Evolutionary conservation across 2,113 vertebrate genomes (phyloP).

Genomic region (Corydoras sp.): DNA sequence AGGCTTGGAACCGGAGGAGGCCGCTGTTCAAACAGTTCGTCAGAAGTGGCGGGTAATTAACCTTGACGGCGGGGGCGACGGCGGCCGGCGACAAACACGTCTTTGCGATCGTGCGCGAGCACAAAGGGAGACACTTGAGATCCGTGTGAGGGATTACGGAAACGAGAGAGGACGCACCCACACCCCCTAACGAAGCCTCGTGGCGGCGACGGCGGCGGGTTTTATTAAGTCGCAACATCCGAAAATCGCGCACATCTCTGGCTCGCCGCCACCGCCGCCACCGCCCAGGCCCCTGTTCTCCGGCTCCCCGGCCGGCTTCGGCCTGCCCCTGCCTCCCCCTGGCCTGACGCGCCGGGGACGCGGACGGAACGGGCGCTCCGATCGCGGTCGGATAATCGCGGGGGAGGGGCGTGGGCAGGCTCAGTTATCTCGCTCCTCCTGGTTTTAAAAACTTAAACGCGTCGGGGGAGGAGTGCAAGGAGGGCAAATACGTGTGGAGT

Average conservation of each 20-base stretch:
- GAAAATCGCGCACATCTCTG: background rate
- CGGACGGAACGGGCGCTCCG: no score
- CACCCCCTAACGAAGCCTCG: background rate
- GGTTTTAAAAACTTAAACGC: constrained; percentile 74
- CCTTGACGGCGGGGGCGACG: background rate
- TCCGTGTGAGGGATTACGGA: background rate
- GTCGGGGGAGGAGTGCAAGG: no score
- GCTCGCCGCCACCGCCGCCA: background rate
- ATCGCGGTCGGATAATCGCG: constrained; percentile 69
- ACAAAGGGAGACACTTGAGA: background rate
- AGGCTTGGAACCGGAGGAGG: constrained; percentile 44
- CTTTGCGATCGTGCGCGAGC: background rate
- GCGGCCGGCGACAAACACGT: background rate
- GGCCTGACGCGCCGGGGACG: constrained; percentile 58
- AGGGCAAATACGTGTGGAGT: constrained; percentile 68
- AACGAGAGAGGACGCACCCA: background rate
- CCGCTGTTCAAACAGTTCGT: constrained; percentile 42
- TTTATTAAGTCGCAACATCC: no score
- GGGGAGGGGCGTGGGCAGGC: constrained; percentile 60
- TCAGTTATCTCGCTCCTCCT: constrained; percentile 64
- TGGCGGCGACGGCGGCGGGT: no score
- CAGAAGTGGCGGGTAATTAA: constrained; percentile 3
- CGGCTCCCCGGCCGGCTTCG: constrained; percentile 50
- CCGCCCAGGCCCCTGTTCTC: background rate
- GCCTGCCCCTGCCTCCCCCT: constrained; percentile 47